A percentile compares a stretch with the other conserved stretches of the same genome.
phyloP scores from a whole-genome alignment of 92 coral and sea anemone species.

The Desmophyllum pertusum region DNA sequence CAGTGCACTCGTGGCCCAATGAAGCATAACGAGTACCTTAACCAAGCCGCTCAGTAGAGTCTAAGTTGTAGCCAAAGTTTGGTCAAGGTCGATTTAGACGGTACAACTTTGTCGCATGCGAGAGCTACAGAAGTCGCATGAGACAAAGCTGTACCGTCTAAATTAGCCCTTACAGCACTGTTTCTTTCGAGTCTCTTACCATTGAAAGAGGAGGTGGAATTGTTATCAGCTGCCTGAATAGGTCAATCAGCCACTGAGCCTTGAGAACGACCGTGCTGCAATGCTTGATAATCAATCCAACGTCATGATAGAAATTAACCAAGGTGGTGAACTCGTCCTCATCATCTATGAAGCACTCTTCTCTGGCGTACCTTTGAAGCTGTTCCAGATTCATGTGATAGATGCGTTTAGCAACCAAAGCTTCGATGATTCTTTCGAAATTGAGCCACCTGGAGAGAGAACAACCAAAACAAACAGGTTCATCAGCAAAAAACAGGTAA shows the following conservation, averaged over 20 bases:
- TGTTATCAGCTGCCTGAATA: slow-evolving; percentile 50
- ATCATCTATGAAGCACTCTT: slow-evolving; percentile 53
- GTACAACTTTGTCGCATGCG: background rate
- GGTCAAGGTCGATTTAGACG: too few relatives aligned
- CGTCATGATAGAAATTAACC: slow-evolving; percentile 35
- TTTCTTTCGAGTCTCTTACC: too few relatives aligned
- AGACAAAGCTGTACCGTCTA: too few relatives aligned
- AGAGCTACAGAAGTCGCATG: too few relatives aligned
- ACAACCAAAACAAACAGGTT: too few relatives aligned
- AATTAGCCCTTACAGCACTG: background rate
- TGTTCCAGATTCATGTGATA: slow-evolving; percentile 49
- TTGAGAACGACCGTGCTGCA: slow-evolving; percentile 55
- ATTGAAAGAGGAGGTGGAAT: background rate
- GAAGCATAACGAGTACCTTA: too few relatives aligned
- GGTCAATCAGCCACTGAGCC: slow-evolving; percentile 64
- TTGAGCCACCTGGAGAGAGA: slow-evolving; percentile 53
- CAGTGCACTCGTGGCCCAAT: too few relatives aligned
- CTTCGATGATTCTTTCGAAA: slow-evolving; percentile 50
- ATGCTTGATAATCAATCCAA: slow-evolving; percentile 54
- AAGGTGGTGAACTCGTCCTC: slow-evolving; percentile 23
- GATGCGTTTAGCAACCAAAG: slow-evolving; percentile 49
- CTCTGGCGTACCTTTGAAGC: slow-evolving; percentile 44
- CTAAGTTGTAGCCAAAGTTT: too few relatives aligned
- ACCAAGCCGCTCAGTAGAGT: too few relatives aligned
- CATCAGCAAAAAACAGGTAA: too few relatives aligned